Evolutionary conservation across 2,113 vertebrate genomes (phyloP), one percentile per base, ranked within the genome.

Genomic region (Asarcornis scutulata): DNA sequence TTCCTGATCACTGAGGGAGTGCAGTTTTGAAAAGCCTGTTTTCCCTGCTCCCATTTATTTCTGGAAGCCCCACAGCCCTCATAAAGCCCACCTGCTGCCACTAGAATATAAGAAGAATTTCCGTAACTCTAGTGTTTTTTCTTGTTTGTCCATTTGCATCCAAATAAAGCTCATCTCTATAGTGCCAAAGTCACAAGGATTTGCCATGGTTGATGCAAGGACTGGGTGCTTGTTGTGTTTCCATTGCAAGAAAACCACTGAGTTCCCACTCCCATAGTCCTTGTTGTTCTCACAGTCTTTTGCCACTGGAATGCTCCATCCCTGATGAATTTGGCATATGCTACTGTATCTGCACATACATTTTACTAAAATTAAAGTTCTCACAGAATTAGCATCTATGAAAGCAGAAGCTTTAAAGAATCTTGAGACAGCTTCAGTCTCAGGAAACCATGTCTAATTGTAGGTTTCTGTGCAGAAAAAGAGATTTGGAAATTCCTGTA

Each of bases 321-420:
- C 32, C 26, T 77, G 56, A 27, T 34, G 83, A 46, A 44, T 81
- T 53, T 83, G 62, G 88, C 21, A 27, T 71, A 15, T 50, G 25
- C 75, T 71, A 20, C 63, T 77, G 4, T 72, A 60, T 82, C 88
- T 85, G 32, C 0, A 1, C 26, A 53, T 71, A 29, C 21, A 59
- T 90, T 94, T 93, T 88, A 53, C 42, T 94, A 8, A 22, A 17
- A 78, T 73, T 92, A 69, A 76, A 91, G 27, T 86, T 93, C 74
- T 89, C 56, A 76, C 75, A 74, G 73, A 74, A 60, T 58, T 63
- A 62, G 76, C n/a, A 62, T 25, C 69, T 86, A 22, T 66, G 63
- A 69, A 66, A 84, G 63, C 21, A 80, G 17, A 78, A 53, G 44
- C 25, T 55, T 32, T 62, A 64, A 78, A 78, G 52, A 38, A 55